Base-by-base conservation (phyloP, 2,888 invertebrate genomes). In the Furcula furcula region DNA sequence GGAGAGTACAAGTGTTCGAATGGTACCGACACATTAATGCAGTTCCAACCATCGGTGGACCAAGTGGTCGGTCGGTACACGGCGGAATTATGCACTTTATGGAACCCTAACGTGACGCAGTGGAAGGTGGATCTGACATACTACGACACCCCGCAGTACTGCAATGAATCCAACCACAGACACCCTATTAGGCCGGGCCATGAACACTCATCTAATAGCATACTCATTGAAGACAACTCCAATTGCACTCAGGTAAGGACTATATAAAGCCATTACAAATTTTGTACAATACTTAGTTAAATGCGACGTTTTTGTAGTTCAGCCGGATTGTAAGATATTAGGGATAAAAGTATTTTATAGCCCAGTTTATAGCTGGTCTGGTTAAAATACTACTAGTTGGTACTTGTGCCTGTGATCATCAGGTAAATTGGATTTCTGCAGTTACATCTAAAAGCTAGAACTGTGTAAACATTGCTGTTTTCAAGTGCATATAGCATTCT, bases 191-290 rank as follows among this genome's bases (percentile, higher is more conserved):
- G 11, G 3, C 42, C 34, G 0, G 40, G 25, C 9, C 9, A 5
- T 2, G 28, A 34, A 2, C 45, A 42, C 29, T 50, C 49, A 3
- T 15, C 21, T 11, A 40, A 34, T 10, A 29, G 48, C 42, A 25
- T 67, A 45, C 3, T 32, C 7, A 7, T 50, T 42, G 10, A 33
- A 7, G 21, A 37, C 6, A n/a, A 53, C 4, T 31, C 46, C 2
- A 68, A 66, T 44, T 78, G 78, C 45, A 53, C 55, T 22, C 40
- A 67, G 52, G 78, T 78, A 48, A 67, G 78, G 9, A 29, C 6
- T 16, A 3, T 16, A 16, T 5, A 16, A 16, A 4, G 16, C 6
- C 16, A 16, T 4, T 5, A 16, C 16, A 16, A n/a, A n/a, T n/a
- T n/a, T n/a, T n/a, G n/a, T 16, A 16, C 16, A 16, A 16, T 6